Conservation (phyloP, 2,113 vertebrate species). For the Lycaon pictus region DNA sequence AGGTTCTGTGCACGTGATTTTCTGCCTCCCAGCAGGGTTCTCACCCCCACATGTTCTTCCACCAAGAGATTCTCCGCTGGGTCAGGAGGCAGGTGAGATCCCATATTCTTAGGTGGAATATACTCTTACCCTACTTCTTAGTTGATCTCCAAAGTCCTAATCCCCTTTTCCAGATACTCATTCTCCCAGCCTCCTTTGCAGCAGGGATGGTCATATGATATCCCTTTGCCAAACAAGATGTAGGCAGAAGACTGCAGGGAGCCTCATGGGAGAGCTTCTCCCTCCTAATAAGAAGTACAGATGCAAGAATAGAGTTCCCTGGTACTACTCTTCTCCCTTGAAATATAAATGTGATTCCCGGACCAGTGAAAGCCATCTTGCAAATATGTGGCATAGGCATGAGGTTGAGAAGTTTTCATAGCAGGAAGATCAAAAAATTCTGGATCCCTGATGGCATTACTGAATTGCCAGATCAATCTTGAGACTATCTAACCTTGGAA, state of each 20-base stretch:
- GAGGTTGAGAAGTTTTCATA: neutral
- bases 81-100: neutral
- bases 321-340: neutral
- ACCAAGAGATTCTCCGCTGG: fast-evolving
- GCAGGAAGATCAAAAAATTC: neutral
- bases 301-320: no score
- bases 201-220: neutral
- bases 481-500: neutral
- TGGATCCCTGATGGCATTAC: neutral
- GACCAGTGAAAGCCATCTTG: neutral
- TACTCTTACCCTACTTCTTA: neutral
- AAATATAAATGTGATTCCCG: neutral
- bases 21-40: neutral
- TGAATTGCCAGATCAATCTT: neutral
- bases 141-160: neutral
- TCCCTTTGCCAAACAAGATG: fast-evolving
- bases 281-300: neutral
- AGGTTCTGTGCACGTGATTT: fast-evolving
- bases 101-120: neutral
- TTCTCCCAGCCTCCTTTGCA: neutral
- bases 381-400: fast-evolving
- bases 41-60: neutral
- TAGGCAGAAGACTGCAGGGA: neutral
- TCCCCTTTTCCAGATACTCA: neutral
- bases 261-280: no score